Evolutionary conservation across 1,140 invertebrate species (phyloP).

Genomic region (Hirudo medicinalis): DNA sequence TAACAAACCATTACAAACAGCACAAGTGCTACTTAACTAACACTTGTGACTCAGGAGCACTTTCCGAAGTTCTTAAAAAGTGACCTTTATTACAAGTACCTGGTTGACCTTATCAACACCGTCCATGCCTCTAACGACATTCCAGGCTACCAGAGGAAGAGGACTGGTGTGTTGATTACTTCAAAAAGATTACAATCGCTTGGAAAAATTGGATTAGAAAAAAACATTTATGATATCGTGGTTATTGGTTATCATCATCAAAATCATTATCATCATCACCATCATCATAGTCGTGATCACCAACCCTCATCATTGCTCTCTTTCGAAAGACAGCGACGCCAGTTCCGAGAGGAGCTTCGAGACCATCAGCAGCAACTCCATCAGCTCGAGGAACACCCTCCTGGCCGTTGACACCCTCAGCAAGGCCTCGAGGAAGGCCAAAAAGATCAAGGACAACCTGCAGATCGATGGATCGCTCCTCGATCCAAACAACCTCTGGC

Average conservation of each 20-base stretch:
- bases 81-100: conserved; percentile 71
- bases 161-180: not conserved
- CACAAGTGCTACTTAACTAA: not conserved
- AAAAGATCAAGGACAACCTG: conserved; percentile 29
- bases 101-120: conserved; percentile 70
- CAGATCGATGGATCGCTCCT: conserved; percentile 31
- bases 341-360: conserved; percentile 33
- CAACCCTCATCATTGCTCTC: conserved; percentile 14
- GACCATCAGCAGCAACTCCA: conserved; percentile 27
- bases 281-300: too few species aligned
- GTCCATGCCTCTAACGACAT: conserved; percentile 48
- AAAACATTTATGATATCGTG: too few species aligned
- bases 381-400: conserved; percentile 29
- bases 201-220: too few species aligned
- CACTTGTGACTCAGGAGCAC: conserved; percentile 48
- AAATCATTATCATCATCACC: not conserved
- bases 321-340: conserved; percentile 31
- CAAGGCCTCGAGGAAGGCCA: conserved; percentile 22
- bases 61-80: conserved; percentile 65
- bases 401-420: conserved; percentile 28
- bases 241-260: not conserved
- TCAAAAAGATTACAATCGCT: not conserved
- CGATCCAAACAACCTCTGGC: conserved; percentile 34
- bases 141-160: conserved; percentile 14
- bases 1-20: not conserved